Evolutionary conservation across 2,113 vertebrate species (phyloP).

Genomic region (Etheostoma cragini): DNA sequence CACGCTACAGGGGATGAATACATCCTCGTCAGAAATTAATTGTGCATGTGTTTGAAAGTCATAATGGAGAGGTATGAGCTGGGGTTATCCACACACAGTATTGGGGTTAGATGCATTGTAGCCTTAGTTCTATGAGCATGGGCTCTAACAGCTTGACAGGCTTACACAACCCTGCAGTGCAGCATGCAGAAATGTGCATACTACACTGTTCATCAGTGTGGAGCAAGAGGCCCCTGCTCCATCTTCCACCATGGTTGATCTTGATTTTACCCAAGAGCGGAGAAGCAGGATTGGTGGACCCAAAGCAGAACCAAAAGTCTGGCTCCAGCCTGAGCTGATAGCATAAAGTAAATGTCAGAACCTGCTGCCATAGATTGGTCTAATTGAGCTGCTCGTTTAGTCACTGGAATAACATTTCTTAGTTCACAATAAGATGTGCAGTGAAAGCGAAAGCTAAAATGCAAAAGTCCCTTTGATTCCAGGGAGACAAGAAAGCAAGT

Average conservation of each 20-base stretch:
- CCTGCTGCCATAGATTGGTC: neutral
- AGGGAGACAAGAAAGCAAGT: neutral
- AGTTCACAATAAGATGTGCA: neutral
- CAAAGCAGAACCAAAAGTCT: neutral
- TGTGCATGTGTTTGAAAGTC: conserved; percentile 36
- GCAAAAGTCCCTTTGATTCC: neutral
- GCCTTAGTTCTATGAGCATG: neutral
- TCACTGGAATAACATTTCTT: neutral
- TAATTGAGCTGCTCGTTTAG: neutral
- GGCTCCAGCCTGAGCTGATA: neutral
- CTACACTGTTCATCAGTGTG: no score
- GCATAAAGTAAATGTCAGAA: no score
- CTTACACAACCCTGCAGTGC: neutral
- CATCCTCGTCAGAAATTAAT: conserved; percentile 4
- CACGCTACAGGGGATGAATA: conserved; percentile 29
- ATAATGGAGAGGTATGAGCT: conserved; percentile 5
- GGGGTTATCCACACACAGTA: neutral
- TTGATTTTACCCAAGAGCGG: neutral
- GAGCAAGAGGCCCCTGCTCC: neutral
- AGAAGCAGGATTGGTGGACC: neutral
- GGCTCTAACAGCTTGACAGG: neutral
- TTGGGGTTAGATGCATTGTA: neutral
- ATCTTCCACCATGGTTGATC: neutral
- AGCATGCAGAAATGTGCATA: neutral
- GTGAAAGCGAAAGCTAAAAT: neutral